Base-by-base conservation (phyloP, 2,888 invertebrate genomes). In the Drosophila greeni region DNA sequence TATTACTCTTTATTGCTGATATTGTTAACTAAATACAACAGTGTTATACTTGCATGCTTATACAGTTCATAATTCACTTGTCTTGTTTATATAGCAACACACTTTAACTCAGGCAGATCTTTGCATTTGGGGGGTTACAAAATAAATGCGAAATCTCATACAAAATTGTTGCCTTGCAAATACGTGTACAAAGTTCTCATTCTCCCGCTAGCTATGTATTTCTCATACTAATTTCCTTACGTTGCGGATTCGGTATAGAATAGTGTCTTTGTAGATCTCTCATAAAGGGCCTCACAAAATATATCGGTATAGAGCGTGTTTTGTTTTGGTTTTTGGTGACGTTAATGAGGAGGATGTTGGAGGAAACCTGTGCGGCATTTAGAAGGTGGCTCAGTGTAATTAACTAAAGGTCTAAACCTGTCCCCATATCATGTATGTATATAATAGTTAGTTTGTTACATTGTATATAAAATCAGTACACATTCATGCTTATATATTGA, bases 391-490 rank as follows among this genome's bases (percentile, higher is more conserved):
- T 49, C 53, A 49, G 58, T 58, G 61, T 76, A 61, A 65, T 79
- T 51, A 82, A 82, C 69, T 64, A 82, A 79, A 76, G 64, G 54
- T 53, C 56, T 64, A 65, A 66, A 73, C 40, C 23, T 49, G 26
- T 45, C 24, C 23, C 31, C 42, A 33, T 40, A 31, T 26, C 26
- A 16, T 12, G 12, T 49, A 16, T 33, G 14, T 67, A 42, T 68
- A 47, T 62, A 49, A 33, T 57, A 53, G 36, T 39, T 52, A 61
- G 47, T 56, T 48, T n/a, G 48, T 48, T 47, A 57, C 49, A 43
- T 67, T 74, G 59, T 75, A 73, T 79, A 83, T 79, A 83, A 79
- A 79, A 83, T 79, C 79, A 79, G 79, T 79, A 79, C 79, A 79
- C 79, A 83, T 75, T 75, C 66, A 74, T 74, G 58, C 61, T 76